Base-by-base conservation (phyloP, 2,113 vertebrate species). In the Lepidothrix coronata region DNA sequence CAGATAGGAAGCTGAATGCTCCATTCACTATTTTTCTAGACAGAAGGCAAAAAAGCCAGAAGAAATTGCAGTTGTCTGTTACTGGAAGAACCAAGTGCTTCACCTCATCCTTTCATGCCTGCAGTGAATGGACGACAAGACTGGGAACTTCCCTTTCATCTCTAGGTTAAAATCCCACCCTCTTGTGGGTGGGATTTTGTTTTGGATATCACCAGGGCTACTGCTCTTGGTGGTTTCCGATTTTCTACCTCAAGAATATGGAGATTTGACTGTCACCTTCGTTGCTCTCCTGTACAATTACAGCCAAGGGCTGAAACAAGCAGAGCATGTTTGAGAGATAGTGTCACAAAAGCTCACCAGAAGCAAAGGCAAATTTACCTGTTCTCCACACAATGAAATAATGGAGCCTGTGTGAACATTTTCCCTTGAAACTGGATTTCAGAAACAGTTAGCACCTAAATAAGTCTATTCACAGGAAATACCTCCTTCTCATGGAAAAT, bases 401-500 rank as follows among this genome's bases (percentile, higher is more conserved):
- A 85, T 43, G 24, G 73, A 92, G 35, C 25, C 23, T 31, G 6
- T 17, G 8, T 23, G 57, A 89, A 77, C 16, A 58, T 82, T 75
- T 92, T 75, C 70, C 44, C 57, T 25, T 87, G 41, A 84, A 94
- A 87, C 11, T 21, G 57, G 16, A 46, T 92, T 91, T 89, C 6
- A 8, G 89, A 87, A 91, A 84, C n/a, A 81, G 44, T 63, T 83
- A 86, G 49, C 80, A 76, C 41, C 72, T 92, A 93, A 92, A 93
- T 86, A 89, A 87, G 82, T 78, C 83, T 78, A 35, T 87, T 94
- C 76, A 62, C n/a, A 66, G 62, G 37, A 93, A 92, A 62, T 83
- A 84, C 6, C 74, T 48, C 1, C 30, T 61, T 82, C 66, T 73
- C 66, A 52, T 33, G 41, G 61, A 92, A 95, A 86, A 93, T 43